Evolutionary conservation across 2,797 vertebrate species (phyloP).

Genomic region (Bufotes viridis): DNA sequence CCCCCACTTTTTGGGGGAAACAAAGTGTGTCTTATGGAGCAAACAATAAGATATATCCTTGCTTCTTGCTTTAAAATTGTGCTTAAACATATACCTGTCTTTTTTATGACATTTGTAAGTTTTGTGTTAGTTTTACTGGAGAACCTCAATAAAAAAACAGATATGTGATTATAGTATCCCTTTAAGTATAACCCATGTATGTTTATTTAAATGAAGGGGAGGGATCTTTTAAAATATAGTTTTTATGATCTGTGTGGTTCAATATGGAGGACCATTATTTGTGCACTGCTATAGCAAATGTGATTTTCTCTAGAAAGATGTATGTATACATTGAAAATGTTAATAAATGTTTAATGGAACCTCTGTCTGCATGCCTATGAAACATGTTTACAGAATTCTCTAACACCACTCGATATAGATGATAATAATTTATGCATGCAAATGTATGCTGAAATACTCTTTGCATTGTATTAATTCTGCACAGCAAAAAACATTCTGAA

Average conservation of each 20-base stretch:
- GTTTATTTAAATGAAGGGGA: background rate
- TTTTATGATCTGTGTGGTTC: background rate
- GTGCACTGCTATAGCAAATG: background rate
- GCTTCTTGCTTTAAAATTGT: too few relatives aligned
- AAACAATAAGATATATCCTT: too few relatives aligned
- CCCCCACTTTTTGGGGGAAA: too few relatives aligned
- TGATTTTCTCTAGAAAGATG: background rate
- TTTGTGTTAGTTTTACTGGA: background rate
- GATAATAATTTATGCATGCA: slow-evolving; percentile 32
- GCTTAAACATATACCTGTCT: too few relatives aligned
- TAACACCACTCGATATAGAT: background rate
- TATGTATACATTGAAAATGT: slow-evolving; percentile 20
- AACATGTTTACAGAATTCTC: slow-evolving; percentile 20
- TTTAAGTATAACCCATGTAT: background rate
- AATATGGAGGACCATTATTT: background rate
- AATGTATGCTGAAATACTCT: slow-evolving; percentile 3
- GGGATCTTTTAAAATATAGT: background rate
- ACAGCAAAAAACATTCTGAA: background rate
- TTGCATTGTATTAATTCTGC: background rate
- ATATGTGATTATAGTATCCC: background rate
- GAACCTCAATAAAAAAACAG: background rate
- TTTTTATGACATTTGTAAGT: too few relatives aligned
- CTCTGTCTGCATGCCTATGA: background rate
- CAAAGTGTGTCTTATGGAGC: too few relatives aligned
- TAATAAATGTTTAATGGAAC: slow-evolving; percentile 22